Conservation (phyloP, 2,113 vertebrate species). For the Bothrops jararaca region DNA sequence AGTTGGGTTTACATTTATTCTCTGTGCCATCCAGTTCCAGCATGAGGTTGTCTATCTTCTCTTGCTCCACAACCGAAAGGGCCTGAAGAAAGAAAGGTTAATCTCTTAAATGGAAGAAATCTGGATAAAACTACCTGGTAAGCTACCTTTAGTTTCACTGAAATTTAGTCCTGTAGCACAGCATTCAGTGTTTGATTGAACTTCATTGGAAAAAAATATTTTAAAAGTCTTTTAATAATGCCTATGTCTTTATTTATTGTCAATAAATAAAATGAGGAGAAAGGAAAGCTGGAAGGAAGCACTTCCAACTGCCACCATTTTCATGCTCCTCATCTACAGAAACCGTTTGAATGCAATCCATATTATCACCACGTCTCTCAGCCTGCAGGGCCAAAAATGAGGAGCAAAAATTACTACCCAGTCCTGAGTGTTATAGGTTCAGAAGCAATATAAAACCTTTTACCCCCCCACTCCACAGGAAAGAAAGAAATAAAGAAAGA, state of each 20-base stretch:
- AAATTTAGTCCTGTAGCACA: background rate
- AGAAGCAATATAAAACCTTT: background rate
- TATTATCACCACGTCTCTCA: background rate
- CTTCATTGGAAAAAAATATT: background rate
- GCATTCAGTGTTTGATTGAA: background rate
- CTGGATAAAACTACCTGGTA: background rate
- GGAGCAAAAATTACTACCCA: background rate
- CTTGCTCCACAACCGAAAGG: slow-evolving; percentile 85
- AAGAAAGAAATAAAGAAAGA: slow-evolving; percentile 14
- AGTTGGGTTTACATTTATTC: slow-evolving; percentile 83
- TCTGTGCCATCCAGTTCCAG: slow-evolving; percentile 88
- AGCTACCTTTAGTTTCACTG: background rate
- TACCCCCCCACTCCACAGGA: background rate
- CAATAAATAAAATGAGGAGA: slow-evolving; percentile 8
- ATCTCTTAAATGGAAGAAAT: slow-evolving; percentile 28
- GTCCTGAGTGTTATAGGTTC: background rate
- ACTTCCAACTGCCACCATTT: background rate
- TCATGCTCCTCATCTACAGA: background rate
- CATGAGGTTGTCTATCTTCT: slow-evolving; percentile 88
- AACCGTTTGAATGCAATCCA: background rate
- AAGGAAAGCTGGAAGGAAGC: slow-evolving; percentile 13
- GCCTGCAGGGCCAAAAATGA: background rate
- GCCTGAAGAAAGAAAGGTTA: slow-evolving; percentile 70
- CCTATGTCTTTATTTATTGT: background rate
- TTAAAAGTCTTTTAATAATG: background rate